Percentiles rank a stretch among this genome's conserved stretches.
Conservation (phyloP, 92 coral and sea anemone species). For the Meandrina meandrites region DNA sequence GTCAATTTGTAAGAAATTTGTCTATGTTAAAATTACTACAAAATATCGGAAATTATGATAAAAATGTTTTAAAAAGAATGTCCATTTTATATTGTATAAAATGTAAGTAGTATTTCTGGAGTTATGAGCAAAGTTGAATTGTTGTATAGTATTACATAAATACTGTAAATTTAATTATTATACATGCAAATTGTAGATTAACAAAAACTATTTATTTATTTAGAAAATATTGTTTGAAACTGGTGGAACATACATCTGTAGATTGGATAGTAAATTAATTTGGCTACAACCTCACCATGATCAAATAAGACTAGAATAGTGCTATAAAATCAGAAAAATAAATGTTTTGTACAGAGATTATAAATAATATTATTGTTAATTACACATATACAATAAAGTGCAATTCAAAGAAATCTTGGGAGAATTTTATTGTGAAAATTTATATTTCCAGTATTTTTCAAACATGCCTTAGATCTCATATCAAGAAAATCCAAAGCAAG, state of each 20-base stretch:
- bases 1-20: background rate
- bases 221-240: background rate
- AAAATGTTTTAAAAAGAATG: background rate
- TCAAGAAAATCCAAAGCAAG: background rate
- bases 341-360: background rate
- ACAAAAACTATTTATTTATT: conserved; percentile 9
- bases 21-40: background rate
- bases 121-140: background rate
- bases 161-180: conserved; percentile 7
- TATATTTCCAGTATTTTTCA: background rate
- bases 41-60: background rate
- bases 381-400: background rate
- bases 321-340: background rate
- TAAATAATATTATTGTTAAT: background rate
- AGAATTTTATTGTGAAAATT: background rate
- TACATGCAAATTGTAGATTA: background rate
- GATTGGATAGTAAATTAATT: background rate
- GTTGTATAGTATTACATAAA: background rate
- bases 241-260: background rate
- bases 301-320: background rate
- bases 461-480: background rate
- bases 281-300: background rate
- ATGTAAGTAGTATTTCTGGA: conserved; percentile 17
- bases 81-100: background rate
- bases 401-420: background rate